A percentile compares a stretch with the other conserved stretches of the same genome.
Conservation (phyloP, 2,797 vertebrate species). For the Coccyzus lansbergi region DNA sequence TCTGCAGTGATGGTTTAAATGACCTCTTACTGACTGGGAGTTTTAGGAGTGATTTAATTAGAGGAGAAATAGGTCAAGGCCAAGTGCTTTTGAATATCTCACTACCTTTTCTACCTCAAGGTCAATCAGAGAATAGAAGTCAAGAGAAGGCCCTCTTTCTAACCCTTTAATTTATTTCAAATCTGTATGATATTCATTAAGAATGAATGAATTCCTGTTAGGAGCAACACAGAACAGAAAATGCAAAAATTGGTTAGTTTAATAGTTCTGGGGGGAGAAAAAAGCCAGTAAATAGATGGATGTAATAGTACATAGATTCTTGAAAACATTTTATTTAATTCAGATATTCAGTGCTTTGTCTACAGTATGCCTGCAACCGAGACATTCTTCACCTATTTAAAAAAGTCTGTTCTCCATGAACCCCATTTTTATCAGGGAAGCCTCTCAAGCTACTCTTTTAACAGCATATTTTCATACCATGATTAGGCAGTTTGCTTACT, state of each 20-base stretch:
- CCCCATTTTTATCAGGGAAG: background rate
- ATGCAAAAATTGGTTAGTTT: background rate
- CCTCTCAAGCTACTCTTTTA: background rate
- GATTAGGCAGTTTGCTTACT: background rate
- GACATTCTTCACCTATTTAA: background rate
- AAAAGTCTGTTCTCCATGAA: background rate
- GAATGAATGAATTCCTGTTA: background rate
- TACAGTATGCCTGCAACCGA: background rate
- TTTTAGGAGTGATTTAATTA: slow-evolving; percentile 54
- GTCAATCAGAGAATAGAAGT: background rate
- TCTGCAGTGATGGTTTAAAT: background rate
- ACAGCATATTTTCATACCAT: background rate
- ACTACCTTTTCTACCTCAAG: slow-evolving; percentile 5
- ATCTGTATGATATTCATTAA: background rate
- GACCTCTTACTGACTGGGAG: slow-evolving; percentile 37
- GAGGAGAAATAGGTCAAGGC: slow-evolving; percentile 47
- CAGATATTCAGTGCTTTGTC: background rate
- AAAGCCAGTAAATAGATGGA: background rate
- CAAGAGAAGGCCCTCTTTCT: background rate
- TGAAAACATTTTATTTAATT: background rate
- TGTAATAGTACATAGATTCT: background rate
- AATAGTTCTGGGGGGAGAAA: background rate
- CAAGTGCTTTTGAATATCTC: slow-evolving; percentile 37
- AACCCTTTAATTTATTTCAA: background rate
- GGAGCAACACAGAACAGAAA: background rate